Percentiles rank a stretch among this genome's conserved stretches.
Conservation (phyloP, 2,113 vertebrate species). For the Ceuthmochares aereus region DNA sequence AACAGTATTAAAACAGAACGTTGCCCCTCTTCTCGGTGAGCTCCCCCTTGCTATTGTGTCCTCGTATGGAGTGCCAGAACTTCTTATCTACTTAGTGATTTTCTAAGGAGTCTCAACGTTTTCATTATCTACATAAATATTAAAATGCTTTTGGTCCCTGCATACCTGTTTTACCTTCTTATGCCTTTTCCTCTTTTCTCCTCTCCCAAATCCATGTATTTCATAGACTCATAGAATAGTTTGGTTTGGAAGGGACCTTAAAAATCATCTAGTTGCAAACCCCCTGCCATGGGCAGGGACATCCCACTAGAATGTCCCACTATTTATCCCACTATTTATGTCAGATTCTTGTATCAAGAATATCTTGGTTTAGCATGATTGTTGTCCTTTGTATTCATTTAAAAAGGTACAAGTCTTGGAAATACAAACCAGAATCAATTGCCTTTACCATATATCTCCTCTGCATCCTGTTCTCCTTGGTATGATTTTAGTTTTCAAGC, state of each 20-base stretch:
- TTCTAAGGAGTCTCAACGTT: not conserved
- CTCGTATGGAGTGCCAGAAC: fast-evolving
- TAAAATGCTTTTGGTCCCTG: not conserved
- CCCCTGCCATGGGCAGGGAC: too few relatives aligned
- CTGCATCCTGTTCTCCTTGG: not conserved
- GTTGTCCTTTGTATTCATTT: not conserved
- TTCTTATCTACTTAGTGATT: not conserved
- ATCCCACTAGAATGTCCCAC: too few relatives aligned
- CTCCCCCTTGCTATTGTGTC: not conserved
- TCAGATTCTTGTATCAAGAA: not conserved
- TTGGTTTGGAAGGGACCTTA: too few relatives aligned
- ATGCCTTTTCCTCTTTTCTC: not conserved
- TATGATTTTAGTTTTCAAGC: not conserved
- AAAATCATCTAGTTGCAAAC: too few relatives aligned
- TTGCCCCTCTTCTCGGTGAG: not conserved
- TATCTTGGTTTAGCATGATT: not conserved
- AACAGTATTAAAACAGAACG: fast-evolving
- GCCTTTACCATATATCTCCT: not conserved
- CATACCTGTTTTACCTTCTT: not conserved
- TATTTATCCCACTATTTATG: not conserved
- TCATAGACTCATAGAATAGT: too few relatives aligned
- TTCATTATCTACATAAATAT: not conserved
- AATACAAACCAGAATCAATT: not conserved
- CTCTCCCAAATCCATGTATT: not conserved
- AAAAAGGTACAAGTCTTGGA: not conserved